Evolutionary conservation across 2,797 vertebrate genomes (phyloP), one percentile per base, ranked within the genome.

Genomic region (Aselliscus stoliczkanus): DNA sequence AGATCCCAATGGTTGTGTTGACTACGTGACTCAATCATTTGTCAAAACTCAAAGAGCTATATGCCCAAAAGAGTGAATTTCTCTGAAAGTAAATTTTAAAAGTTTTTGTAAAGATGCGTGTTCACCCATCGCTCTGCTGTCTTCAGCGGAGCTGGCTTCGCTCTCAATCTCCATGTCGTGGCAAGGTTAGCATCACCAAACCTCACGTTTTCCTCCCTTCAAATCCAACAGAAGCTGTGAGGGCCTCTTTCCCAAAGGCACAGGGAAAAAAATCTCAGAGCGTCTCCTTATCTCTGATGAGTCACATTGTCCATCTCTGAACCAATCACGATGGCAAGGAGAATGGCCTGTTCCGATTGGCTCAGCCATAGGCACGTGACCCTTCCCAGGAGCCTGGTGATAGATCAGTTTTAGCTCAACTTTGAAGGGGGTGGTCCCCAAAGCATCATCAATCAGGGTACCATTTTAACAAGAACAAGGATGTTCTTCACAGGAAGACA

Each of bases 1-100:
- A 7, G 7, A 6, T 47, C 50, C 72, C 31, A 20, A 29, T 0
- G 0, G 12, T 23, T 18, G 31, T 1, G 0, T 17, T 1, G 11
- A 14, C 25, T 21, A 80, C 18, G 1, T 1, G 2, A 54, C 18
- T 12, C 60, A 9, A 47, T 13, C 23, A 8, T 44, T 5, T 34
- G 27, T 54, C 42, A 54, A 52, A 65, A 31, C 7, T 58, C 52
- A 60, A 0, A 25, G 15, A 42, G 10, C n/a, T 13, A 3, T 6
- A 15, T 13, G 12, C 47, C 47, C 13, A 47, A 47, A 47, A 47
- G 47, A 47, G 47, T 13, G 47, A 13, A 17, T 23, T 8, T 27
- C 27, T 56, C 29, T 11, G 34, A 60, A n/a, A 25, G 29, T 23
- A 21, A 18, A 54, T 31, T 75, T 27, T 60, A 1, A 52, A 64